Base-by-base conservation (phyloP, 2,888 invertebrate genomes). In the Neria commutata region DNA sequence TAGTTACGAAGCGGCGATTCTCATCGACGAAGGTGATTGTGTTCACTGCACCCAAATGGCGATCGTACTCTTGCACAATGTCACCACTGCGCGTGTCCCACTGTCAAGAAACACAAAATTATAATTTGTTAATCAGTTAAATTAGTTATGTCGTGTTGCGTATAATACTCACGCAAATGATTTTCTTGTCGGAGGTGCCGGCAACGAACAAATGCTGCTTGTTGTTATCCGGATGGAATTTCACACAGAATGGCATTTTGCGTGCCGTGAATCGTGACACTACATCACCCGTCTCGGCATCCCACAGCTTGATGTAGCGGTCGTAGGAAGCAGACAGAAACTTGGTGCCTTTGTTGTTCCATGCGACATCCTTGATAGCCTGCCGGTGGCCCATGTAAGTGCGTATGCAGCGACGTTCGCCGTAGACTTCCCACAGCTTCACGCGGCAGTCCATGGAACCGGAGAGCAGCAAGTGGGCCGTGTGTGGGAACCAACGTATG, bases 21-120 rank as follows among this genome's bases (percentile, higher is more conserved):
- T 98, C 96, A 81, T 99, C 99, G 1, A 99, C 98, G 83, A 99
- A 99, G 0, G 99, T 99, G 72, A 99, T 98, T 0, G 96, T 91
- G 81, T 99, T 99, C 1, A 99, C 98, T 2, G 99, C 97, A 6
- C 98, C 99, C 65, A 99, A 86, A 85, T 99, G 99, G 1, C 99
- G 86, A 84, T 99, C 99, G 81, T 99, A 99, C 81, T 99, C 98
- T 80, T 98, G 96, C 1, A 94, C 96, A 69, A 98, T 90, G 81
- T 98, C 97, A 19, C 96, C 96, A 61, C 91, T 91, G 16, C 99
- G 86, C 1, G 87, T 92, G 81, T 99, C 99, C 98, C 98, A 99
- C 94, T 81, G 59, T 17, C 34, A 55, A 54, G n/a, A 47, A 1
- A 16, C n/a, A n/a, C n/a, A n/a, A 14, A 6, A 26, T 29, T 16